A percentile compares a stretch with the other conserved stretches of the same genome.
Evolutionary conservation across 1,140 invertebrate species (phyloP).

Genomic region (Nautilus pompilius): DNA sequence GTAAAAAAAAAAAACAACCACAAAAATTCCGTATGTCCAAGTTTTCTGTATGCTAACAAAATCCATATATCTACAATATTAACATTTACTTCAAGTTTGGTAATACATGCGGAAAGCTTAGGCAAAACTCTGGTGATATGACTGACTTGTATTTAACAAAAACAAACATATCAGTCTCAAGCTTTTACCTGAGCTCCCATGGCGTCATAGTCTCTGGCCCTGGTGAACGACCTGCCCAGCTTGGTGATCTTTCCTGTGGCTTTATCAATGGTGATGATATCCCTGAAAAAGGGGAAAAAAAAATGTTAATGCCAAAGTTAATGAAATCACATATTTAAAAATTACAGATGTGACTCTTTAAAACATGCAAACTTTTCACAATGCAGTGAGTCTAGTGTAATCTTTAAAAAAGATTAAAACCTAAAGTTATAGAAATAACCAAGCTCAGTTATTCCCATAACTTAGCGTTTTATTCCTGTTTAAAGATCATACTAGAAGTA

Average conservation of each 20-base stretch:
- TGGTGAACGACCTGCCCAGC: conserved; percentile 90
- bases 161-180: neutral
- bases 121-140: too few relatives aligned
- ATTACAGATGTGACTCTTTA: neutral
- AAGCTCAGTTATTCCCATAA: too few relatives aligned
- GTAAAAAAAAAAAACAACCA: neutral
- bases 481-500: too few relatives aligned
- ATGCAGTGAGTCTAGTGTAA: too few relatives aligned
- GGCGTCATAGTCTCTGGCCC: conserved; percentile 96
- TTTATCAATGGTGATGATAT: conserved; percentile 97
- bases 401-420: too few relatives aligned
- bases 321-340: neutral
- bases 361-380: too few relatives aligned
- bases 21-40: neutral
- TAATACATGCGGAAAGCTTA: neutral
- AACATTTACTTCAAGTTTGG: neutral
- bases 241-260: conserved; percentile 96
- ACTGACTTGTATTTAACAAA: too few relatives aligned
- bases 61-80: neutral
- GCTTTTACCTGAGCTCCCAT: conserved; percentile 73
- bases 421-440: too few relatives aligned
- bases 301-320: neutral
- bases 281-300: conserved; percentile 61
- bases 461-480: too few relatives aligned
- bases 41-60: neutral